These are phyloP conservation scores for Notospermus geniculatus DNA, from an alignment of 1,140 invertebrate species.

Conservation along the genomic window DNA sequence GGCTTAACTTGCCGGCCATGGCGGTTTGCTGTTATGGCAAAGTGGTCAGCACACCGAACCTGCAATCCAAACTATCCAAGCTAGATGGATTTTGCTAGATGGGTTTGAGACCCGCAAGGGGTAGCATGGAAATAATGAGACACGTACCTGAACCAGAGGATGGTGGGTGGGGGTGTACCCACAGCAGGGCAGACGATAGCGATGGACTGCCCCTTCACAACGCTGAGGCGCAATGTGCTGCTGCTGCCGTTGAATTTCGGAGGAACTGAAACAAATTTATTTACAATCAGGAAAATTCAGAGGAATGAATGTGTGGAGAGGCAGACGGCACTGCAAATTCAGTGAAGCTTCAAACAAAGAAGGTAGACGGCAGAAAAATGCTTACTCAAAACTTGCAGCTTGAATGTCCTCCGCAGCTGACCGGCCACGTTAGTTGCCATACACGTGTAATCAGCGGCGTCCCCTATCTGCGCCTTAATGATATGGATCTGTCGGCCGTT, in stretches of 20 bases:
- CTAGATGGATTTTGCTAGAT: too few species aligned
- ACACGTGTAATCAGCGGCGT: slow-evolving; percentile 55
- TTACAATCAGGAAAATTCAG: background rate
- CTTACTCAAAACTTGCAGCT: slow-evolving; percentile 33
- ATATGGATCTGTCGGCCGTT: slow-evolving; percentile 3
- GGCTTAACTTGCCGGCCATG: too few species aligned
- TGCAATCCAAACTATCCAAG: too few species aligned
- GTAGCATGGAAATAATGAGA: too few species aligned
- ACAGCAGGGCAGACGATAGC: slow-evolving; percentile 53
- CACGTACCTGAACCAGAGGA: slow-evolving; percentile 58
- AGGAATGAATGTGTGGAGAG: too few species aligned
- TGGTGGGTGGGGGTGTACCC: slow-evolving; percentile 56
- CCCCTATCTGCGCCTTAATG: slow-evolving; percentile 21
- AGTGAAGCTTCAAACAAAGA: background rate
- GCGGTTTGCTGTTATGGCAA: too few species aligned
- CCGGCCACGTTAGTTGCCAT: slow-evolving; percentile 49
- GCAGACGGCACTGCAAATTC: too few species aligned
- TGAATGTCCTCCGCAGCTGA: slow-evolving; percentile 33
- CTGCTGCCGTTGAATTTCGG: slow-evolving; percentile 7
- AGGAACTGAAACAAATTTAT: slow-evolving; percentile 7
- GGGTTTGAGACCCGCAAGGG: too few species aligned
- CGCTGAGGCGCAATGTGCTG: slow-evolving; percentile 21
- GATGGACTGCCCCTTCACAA: slow-evolving; percentile 41
- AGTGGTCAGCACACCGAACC: too few species aligned
- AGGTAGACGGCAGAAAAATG: background rate